Conservation (phyloP, 2,113 vertebrate species). For the Oreotrochilus melanogaster region DNA sequence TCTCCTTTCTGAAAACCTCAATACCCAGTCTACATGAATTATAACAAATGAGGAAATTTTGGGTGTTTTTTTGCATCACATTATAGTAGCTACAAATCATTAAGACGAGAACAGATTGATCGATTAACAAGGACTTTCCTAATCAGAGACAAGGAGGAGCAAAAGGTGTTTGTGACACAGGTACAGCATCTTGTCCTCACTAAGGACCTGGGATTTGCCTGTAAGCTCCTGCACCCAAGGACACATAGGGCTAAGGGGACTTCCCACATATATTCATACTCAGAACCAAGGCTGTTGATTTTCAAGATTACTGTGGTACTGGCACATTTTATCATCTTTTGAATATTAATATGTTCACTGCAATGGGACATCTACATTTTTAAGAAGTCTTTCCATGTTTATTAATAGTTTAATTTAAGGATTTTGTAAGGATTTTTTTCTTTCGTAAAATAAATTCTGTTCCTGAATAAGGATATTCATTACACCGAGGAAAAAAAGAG, state of each 20-base stretch:
- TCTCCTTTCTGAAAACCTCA: not conserved
- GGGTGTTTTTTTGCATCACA: not conserved
- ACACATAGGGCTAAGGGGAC: rapidly evolving
- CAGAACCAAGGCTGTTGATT: not conserved
- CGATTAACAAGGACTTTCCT: not conserved
- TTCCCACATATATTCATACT: rapidly evolving
- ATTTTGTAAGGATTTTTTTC: constrained; percentile 7
- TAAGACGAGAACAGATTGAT: not conserved
- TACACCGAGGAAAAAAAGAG: constrained; percentile 23
- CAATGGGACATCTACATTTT: constrained; percentile 42
- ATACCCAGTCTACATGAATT: not conserved
- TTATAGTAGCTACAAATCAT: not conserved
- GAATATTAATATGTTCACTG: constrained; percentile 53
- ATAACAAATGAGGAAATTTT: not conserved
- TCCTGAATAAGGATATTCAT: constrained; percentile 57
- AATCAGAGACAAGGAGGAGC: not conserved
- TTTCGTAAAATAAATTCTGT: not conserved
- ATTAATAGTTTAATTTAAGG: constrained; percentile 66
- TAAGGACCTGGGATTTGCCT: not conserved
- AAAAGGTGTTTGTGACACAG: not conserved
- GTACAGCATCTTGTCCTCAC: not conserved
- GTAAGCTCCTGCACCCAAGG: not conserved
- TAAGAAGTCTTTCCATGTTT: constrained; percentile 52
- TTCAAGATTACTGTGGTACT: not conserved
- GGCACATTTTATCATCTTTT: constrained; percentile 38